These are phyloP conservation scores for Albula goreensis DNA, from an alignment of 2,113 vertebrate species.

Conservation along the genomic window DNA sequence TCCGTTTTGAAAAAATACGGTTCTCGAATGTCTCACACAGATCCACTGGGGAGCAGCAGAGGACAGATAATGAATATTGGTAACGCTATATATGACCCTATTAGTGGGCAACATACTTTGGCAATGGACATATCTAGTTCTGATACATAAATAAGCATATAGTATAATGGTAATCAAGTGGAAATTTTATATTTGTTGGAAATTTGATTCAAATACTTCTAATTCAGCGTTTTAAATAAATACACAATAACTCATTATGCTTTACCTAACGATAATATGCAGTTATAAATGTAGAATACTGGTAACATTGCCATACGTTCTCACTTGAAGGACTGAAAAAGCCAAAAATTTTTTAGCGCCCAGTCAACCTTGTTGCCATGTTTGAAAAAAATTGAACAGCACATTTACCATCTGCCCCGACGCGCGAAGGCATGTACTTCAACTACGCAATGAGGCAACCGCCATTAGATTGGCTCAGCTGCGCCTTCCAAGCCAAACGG, in stretches of 20 bases:
- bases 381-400: background rate
- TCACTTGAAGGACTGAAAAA: background rate
- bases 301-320: background rate
- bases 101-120: background rate
- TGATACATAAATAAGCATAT: background rate
- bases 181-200: background rate
- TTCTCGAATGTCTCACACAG: background rate
- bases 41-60: conserved; percentile 1
- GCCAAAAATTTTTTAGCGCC: background rate
- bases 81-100: background rate
- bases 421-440: background rate
- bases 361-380: background rate
- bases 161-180: background rate
- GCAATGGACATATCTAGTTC: background rate
- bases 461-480: background rate
- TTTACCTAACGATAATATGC: background rate
- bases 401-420: background rate
- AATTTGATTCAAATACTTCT: background rate
- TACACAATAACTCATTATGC: background rate
- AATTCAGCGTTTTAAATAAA: background rate
- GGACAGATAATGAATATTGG: background rate
- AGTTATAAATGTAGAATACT: too few species aligned
- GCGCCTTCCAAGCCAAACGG: background rate
- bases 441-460: background rate
- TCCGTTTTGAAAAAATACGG: background rate